Base-by-base conservation (phyloP, 2,888 invertebrate genomes). In the Galerucella pusilla region DNA sequence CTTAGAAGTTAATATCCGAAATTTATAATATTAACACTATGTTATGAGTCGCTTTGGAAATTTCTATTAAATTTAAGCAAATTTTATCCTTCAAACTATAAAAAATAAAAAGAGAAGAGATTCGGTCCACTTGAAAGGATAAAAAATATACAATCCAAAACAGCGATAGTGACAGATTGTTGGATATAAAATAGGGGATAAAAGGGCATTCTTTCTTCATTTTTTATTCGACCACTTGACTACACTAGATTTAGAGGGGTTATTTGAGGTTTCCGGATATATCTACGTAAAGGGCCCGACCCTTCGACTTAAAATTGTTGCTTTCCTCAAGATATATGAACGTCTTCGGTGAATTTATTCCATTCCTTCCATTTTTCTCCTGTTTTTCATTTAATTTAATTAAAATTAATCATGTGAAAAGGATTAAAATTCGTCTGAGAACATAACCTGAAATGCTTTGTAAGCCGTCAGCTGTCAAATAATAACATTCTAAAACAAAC, bases 401-500 rank as follows among this genome's bases (percentile, higher is more conserved):
- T 49, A 49, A 16, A 57, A 2, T 16, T 9, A 57, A 57, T 57
- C 16, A 57, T 20, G 16, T 2, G n/a, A 76, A 35, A 76, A 71
- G 70, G 70, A 70, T 75, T 73, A 73, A 70, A 75, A 70, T 20
- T 76, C 67, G 64, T 76, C 76, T 71, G 71, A 67, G 63, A 73
- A 73, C 68, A 73, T 76, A 73, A 76, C 76, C 73, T 73, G 80
- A 82, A 84, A 83, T 79, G 81, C 81, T 80, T 78, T 77, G 83
- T 82, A 83, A 82, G 82, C 83, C 85, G 86, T 84, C 86, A 86
- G 85, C 84, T 86, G 86, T 85, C 86, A 85, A 85, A 86, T 85
- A 78, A 79, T 79, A 85, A 85, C 84, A 84, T 84, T 80, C 83
- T 79, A 84, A 85, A 85, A 84, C 85, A 86, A 86, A 86, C 85